phyloP scores from a whole-genome alignment of 2,797 vertebrate species.

The Limnodromus scolopaceus region DNA sequence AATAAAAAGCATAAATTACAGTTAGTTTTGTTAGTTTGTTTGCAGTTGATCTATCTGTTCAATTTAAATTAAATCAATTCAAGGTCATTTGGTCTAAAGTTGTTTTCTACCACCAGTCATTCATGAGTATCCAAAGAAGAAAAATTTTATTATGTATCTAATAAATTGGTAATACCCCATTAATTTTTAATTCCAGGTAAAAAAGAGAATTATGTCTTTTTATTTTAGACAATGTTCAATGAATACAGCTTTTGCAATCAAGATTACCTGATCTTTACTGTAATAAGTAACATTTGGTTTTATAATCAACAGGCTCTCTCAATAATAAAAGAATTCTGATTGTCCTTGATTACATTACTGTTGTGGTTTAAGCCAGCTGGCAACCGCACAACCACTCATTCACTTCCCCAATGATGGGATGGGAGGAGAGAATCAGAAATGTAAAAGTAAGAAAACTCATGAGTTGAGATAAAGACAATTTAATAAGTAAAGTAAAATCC shows the following conservation, averaged over 20 bases:
- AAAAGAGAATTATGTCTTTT: neutral
- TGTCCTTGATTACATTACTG: neutral
- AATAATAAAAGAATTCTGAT: neutral
- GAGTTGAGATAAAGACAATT: neutral
- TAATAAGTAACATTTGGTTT: neutral
- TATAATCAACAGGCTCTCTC: neutral
- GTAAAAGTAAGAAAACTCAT: neutral
- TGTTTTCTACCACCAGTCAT: neutral
- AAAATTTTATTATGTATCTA: neutral
- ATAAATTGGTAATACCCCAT: neutral
- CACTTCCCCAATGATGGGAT: neutral
- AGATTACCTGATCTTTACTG: neutral
- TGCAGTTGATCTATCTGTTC: neutral
- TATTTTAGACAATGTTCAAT: neutral
- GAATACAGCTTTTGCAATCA: neutral
- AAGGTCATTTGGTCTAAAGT: neutral
- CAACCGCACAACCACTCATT: neutral
- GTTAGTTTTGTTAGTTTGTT: neutral
- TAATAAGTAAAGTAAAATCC: neutral
- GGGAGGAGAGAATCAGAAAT: neutral
- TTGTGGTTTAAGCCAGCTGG: neutral
- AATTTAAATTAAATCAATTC: neutral
- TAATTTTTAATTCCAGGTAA: neutral
- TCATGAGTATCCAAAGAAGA: neutral
- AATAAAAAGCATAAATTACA: neutral